Evolutionary conservation across 2,888 invertebrate genomes (phyloP).

Genomic region (Leptinotarsa rubiginosa): DNA sequence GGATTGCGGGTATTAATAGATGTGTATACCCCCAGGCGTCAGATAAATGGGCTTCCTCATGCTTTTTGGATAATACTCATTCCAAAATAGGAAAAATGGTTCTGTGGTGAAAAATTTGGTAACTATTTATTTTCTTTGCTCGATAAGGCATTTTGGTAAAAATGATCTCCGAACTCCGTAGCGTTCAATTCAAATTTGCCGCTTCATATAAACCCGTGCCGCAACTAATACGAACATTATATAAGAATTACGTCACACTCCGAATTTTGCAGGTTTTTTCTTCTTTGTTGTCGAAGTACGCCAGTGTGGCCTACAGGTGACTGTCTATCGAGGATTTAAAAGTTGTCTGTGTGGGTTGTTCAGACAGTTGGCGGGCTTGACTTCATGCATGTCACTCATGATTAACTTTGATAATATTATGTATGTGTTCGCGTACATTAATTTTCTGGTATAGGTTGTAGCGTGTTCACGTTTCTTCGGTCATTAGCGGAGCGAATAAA

Average conservation of each 20-base stretch:
- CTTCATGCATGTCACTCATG: slow-evolving; percentile 35
- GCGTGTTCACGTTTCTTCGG: slow-evolving; percentile 28
- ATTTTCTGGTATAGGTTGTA: slow-evolving; percentile 18
- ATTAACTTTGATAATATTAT: slow-evolving; percentile 28
- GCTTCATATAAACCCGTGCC: slow-evolving; percentile 26
- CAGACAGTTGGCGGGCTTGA: slow-evolving; percentile 21
- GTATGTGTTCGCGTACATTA: slow-evolving; percentile 34
- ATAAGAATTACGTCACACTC: slow-evolving; percentile 42
- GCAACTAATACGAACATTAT: slow-evolving; percentile 30
- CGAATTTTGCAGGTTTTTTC: slow-evolving; percentile 38
- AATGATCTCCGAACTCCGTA: too few species aligned
- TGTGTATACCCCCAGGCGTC: too few species aligned
- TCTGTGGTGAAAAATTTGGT: too few species aligned
- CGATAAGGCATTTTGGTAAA: too few species aligned
- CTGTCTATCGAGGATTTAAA: slow-evolving; percentile 37
- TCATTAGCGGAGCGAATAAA: slow-evolving; percentile 19
- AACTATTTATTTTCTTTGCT: too few species aligned
- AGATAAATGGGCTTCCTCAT: too few species aligned
- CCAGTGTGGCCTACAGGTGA: slow-evolving; percentile 38
- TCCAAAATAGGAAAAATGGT: too few species aligned
- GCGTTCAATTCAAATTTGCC: slow-evolving; percentile 21
- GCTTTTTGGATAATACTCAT: too few species aligned
- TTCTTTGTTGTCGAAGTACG: slow-evolving; percentile 28
- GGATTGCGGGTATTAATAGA: too few species aligned
- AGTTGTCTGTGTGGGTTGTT: slow-evolving; percentile 36